Evolutionary conservation across 2,797 vertebrate genomes (phyloP).

Genomic region (Sebastes wilsoni): DNA sequence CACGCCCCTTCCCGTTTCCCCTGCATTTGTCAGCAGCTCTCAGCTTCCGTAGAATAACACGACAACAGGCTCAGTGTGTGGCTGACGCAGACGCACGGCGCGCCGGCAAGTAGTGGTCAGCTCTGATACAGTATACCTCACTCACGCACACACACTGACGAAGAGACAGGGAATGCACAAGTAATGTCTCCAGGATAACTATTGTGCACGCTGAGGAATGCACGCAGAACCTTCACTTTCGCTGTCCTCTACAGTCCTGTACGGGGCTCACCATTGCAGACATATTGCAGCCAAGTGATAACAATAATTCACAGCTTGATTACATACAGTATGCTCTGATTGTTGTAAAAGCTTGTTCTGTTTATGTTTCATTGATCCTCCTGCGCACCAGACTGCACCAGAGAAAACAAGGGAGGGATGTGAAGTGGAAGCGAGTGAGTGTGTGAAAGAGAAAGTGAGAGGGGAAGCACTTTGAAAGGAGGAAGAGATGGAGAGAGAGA

Average conservation of each 20-base stretch:
- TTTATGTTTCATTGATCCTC: conserved; percentile 31
- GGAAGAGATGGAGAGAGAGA: conserved; percentile 51
- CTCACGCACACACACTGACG: conserved; percentile 43
- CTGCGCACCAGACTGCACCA: background rate
- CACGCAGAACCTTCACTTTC: conserved; percentile 44
- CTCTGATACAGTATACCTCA: conserved; percentile 68
- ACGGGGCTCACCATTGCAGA: conserved; percentile 1
- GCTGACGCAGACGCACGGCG: conserved; percentile 75
- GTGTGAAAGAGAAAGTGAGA: conserved; percentile 39
- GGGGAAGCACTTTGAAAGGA: conserved; percentile 39
- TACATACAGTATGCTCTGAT: conserved; percentile 4
- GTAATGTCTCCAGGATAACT: conserved; percentile 71
- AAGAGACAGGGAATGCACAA: conserved; percentile 63
- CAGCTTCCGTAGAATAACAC: conserved; percentile 81
- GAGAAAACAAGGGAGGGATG: conserved; percentile 11
- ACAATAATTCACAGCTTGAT: conserved; percentile 1
- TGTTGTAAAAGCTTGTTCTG: conserved; percentile 4
- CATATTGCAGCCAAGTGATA: conserved; percentile 15
- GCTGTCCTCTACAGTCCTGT: conserved; percentile 13
- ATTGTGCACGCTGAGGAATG: conserved; percentile 75
- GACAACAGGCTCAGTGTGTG: conserved; percentile 68
- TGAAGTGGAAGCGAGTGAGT: conserved; percentile 17
- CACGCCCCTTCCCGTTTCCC: conserved; percentile 48
- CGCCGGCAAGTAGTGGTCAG: conserved; percentile 73
- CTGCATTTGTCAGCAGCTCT: conserved; percentile 77